These are phyloP conservation scores for Megaleporinus macrocephalus DNA, from an alignment of 2,113 vertebrate species.

Conservation along the genomic window DNA sequence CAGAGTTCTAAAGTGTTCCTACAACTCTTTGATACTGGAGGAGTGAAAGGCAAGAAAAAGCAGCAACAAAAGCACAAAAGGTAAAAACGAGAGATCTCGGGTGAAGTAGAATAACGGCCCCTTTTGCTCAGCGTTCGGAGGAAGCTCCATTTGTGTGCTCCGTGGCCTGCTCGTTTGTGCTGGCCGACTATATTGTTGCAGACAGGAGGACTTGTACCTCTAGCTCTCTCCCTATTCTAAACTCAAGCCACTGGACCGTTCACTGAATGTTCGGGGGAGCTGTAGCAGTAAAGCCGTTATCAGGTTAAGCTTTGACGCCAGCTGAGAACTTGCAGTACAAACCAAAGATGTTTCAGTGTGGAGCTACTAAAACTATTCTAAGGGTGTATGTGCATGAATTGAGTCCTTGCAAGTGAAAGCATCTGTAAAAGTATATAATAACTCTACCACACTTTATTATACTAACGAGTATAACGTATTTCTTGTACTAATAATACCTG, in stretches of 20 bases:
- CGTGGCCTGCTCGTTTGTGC: slow-evolving; percentile 5
- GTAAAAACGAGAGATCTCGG: slow-evolving; percentile 9
- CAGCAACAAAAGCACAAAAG: not conserved
- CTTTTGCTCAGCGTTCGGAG: not conserved
- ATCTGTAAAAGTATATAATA: not conserved
- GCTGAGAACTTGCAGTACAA: slow-evolving; percentile 22
- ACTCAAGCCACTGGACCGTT: slow-evolving; percentile 1
- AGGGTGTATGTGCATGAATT: not conserved
- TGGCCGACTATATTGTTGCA: not conserved
- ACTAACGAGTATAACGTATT: too few species aligned
- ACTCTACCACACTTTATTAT: too few species aligned
- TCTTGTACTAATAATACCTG: too few species aligned
- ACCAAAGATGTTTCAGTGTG: not conserved
- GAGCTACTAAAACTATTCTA: not conserved
- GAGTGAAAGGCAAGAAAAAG: not conserved
- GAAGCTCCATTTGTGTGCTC: slow-evolving; percentile 2
- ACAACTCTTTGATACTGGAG: not conserved
- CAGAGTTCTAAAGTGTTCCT: not conserved
- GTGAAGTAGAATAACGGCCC: slow-evolving; percentile 18
- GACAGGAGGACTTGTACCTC: slow-evolving; percentile 26
- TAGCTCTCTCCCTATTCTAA: slow-evolving; percentile 11
- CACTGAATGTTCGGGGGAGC: not conserved
- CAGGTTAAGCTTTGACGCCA: not conserved
- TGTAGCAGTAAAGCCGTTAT: not conserved
- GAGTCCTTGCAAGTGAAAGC: not conserved